Evolutionary conservation across 2,797 vertebrate genomes (phyloP), one percentile per base, ranked within the genome.

Genomic region (Strix occidentalis): DNA sequence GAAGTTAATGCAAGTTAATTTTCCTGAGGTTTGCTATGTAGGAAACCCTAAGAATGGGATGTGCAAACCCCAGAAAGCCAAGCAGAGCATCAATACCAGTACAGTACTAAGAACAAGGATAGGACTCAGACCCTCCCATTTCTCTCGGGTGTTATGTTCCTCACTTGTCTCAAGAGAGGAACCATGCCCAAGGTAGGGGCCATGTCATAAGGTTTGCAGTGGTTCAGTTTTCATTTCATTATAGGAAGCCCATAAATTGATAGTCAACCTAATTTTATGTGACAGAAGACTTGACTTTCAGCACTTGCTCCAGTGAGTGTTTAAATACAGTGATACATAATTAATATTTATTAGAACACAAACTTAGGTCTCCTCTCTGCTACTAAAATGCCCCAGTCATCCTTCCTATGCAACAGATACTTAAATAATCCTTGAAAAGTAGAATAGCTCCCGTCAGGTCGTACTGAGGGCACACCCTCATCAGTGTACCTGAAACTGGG

Each of bases 391-490:
- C 18, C 29, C 33, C 33, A 46, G 7, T 28, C 11, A 24, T 16
- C 20, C 29, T 23, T 85, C 35, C 46, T 35, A 1, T 23, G 11
- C 26, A 43, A 31, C 37, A 58, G 17, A 31, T 19, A n/a, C 13
- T 46, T 18, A 54, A 82, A 51, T 16, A 75, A 54, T 7, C 26
- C 37, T 43, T 64, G 26, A 46, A 14, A 78, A 41, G 3, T 33
- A 6, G 15, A 25, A 29, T 7, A 29, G 13, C 19, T 77, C 3
- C 3, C 0, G 0, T 20, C 0, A 0, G 7, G 18, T 33, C 28
- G 11, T 53, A 33, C 17, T 53, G 63, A 53, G 53, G 60, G 23
- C 20, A 50, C 2, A 0, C 2, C 37, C 28, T 64, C 37, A 11
- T 11, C 37, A 35, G 18, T 11, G 33, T 41, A 71, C 29, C n/a